Percentiles rank a stretch among this genome's conserved stretches.
These are phyloP conservation scores for Nannospalax galili DNA, from an alignment of 2,113 vertebrate species.

Conservation along the genomic window DNA sequence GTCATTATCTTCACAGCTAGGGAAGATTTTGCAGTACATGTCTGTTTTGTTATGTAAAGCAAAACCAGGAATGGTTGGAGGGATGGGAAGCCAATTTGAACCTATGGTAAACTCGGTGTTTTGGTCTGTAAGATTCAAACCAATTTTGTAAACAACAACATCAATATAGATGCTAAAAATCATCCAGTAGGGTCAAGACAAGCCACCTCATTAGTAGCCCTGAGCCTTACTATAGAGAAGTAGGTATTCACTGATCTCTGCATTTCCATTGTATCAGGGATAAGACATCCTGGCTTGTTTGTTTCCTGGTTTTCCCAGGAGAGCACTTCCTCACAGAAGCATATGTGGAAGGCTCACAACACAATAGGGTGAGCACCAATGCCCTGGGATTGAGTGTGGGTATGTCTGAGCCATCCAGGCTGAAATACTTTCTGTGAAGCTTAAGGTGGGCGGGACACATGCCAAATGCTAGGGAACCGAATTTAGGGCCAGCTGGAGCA, in stretches of 20 bases:
- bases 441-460: background rate
- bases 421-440: slow-evolving; percentile 15
- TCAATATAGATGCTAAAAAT: background rate
- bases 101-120: background rate
- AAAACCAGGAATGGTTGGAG: background rate
- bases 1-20: background rate
- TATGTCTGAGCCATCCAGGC: background rate
- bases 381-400: background rate
- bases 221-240: background rate
- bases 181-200: background rate
- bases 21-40: background rate
- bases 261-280: background rate
- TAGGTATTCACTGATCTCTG: background rate
- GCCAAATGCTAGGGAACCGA: background rate
- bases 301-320: background rate
- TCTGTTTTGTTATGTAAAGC: background rate
- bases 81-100: background rate
- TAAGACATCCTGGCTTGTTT: background rate
- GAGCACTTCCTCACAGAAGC: background rate
- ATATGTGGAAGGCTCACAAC: background rate
- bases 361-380: background rate
- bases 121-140: background rate
- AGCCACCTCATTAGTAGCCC: background rate
- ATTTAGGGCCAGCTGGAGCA: slow-evolving; percentile 71
- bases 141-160: background rate